Evolutionary conservation across 1,140 invertebrate genomes (phyloP).

Genomic region (Apis laboriosa): DNA sequence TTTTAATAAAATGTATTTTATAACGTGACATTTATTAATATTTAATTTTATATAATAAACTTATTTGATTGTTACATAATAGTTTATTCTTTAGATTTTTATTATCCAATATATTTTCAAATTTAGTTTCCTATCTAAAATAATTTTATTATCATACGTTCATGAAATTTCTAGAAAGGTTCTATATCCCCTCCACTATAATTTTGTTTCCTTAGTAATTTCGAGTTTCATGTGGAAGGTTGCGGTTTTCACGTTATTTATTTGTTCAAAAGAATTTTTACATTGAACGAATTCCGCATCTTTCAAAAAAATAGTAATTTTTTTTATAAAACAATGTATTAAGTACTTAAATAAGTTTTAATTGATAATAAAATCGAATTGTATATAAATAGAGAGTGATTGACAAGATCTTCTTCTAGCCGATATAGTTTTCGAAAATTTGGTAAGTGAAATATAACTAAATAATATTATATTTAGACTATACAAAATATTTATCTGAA

Average conservation of each 20-base stretch:
- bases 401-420: neutral
- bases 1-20: no score
- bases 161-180: slow-evolving; percentile 43
- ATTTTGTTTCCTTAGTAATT: slow-evolving; percentile 42
- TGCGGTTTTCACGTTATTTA: slow-evolving; percentile 8
- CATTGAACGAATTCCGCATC: neutral
- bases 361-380: neutral
- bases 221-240: slow-evolving; percentile 2
- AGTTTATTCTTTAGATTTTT: neutral
- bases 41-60: no score
- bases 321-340: neutral
- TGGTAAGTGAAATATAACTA: slow-evolving; percentile 17
- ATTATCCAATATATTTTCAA: neutral
- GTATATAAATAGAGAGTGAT: neutral
- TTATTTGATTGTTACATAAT: neutral
- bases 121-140: slow-evolving; percentile 15
- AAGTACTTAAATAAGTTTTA: neutral
- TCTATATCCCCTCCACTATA: neutral
- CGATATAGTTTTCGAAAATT: neutral
- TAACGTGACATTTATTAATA: no score
- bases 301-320: neutral
- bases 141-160: neutral
- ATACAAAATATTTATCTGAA: neutral
- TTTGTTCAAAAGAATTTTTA: neutral
- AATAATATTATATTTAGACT: neutral